Evolutionary conservation across 2,888 invertebrate species (phyloP), one percentile per base, ranked within the genome.

Genomic region (Phengaris alcon): DNA sequence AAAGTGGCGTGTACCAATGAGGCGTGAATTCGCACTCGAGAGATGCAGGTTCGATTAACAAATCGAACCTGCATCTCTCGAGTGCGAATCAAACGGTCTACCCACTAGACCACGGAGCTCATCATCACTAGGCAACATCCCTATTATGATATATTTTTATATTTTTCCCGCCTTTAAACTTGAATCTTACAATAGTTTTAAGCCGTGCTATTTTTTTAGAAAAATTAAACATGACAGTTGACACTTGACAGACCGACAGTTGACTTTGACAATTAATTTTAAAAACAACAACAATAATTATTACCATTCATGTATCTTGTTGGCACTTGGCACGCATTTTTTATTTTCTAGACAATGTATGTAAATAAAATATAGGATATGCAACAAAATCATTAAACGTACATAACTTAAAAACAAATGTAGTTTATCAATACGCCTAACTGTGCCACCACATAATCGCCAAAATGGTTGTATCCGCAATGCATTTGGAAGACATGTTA

Each of bases 401-500:
- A 22, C 59, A 64, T 22, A 64, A 4, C 10, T 35, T 12, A 22
- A 64, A 35, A 35, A 8, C 13, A 6, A 64, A 64, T 10, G 64
- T 35, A 64, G 35, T 35, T 52, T 59, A 22, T 64, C 35, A 51
- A 70, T 48, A 22, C 9, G 15, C 9, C 48, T 70, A 12, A 10
- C 15, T 15, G 46, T 51, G 15, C 15, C 15, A 15, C 8, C 51
- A 6, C 15, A 13, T 57, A 44, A 35, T 15, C n/a, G 55, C 68
- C 12, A 84, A 77, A 77, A 89, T 88, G 88, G 84, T 85, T 74
- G 79, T 82, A 75, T 82, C 86, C 74, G 79, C 85, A 8, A 78
- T 90, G 57, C 87, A 86, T 52, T 80, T 90, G 78, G 88, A 91
- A 80, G 93, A 93, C 81, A 81, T 90, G 75, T 78, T 88, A 77